Evolutionary conservation across 2,113 vertebrate genomes (phyloP).

Genomic region (Pristiophorus japonicus): DNA sequence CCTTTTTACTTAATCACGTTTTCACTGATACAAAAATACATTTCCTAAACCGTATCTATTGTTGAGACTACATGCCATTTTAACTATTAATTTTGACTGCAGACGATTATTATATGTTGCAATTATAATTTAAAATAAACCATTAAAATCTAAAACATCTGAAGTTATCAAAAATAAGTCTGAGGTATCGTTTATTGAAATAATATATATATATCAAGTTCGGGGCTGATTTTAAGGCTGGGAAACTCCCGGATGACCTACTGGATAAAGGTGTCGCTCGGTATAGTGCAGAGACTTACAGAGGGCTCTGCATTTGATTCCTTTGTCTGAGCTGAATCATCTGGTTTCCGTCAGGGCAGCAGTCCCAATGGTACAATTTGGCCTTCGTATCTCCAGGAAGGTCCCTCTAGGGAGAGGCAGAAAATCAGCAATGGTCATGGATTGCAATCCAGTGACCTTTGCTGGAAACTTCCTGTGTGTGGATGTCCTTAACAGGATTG

Average conservation of each 20-base stretch:
- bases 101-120: slow-evolving; percentile 11
- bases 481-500: background rate
- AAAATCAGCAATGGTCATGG: background rate
- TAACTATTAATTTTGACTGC: slow-evolving; percentile 29
- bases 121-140: slow-evolving; percentile 23
- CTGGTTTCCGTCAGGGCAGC: no score
- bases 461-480: background rate
- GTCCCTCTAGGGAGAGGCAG: background rate
- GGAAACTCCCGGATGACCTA: no score
- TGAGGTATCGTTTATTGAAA: background rate
- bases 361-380: background rate
- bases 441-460: background rate
- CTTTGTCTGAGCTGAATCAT: background rate
- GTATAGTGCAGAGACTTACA: background rate
- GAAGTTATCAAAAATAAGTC: slow-evolving; percentile 31
- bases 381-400: background rate
- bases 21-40: background rate
- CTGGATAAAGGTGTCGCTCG: background rate
- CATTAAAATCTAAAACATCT: slow-evolving; percentile 12
- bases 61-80: background rate
- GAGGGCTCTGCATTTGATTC: background rate
- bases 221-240: background rate
- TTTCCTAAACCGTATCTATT: slow-evolving; percentile 29
- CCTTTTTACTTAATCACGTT: background rate
- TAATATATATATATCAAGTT: background rate